These are phyloP conservation scores for Tetrapedia diversipes DNA, from an alignment of 2,888 invertebrate species.

Conservation along the genomic window DNA sequence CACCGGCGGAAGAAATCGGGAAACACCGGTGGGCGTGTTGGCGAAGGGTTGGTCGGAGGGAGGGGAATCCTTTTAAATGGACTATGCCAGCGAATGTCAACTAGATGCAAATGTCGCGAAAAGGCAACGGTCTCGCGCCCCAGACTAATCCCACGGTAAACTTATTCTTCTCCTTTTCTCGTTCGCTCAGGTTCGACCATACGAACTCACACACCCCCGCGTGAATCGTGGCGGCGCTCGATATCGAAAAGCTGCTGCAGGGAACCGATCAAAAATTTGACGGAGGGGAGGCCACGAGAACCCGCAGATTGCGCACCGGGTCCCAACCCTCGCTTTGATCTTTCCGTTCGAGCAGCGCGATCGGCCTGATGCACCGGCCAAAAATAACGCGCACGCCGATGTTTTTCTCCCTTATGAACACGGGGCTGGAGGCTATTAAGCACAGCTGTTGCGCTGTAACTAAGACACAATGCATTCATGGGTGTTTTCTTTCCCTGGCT, in stretches of 20 bases:
- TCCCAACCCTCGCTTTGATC: conserved; percentile 28
- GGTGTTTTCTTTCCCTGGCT: neutral
- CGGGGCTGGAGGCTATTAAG: conserved; percentile 48
- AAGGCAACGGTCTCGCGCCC: neutral
- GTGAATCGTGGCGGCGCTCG: too few relatives aligned
- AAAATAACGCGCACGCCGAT: conserved; percentile 51
- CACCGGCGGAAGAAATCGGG: neutral
- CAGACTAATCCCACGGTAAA: neutral
- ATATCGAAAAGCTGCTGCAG: too few relatives aligned
- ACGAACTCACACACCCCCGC: conserved; percentile 1
- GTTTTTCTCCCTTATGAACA: conserved; percentile 49
- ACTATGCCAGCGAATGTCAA: conserved; percentile 29
- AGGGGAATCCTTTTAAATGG: conserved; percentile 12
- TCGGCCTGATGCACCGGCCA: conserved; percentile 33
- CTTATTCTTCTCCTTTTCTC: neutral
- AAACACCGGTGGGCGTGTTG: too few relatives aligned
- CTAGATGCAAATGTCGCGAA: conserved; percentile 33
- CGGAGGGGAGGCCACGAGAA: neutral
- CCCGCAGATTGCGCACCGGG: neutral
- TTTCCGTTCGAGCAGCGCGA: conserved; percentile 21
- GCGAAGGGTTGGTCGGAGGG: too few relatives aligned
- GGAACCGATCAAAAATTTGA: too few relatives aligned
- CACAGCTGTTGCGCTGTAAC: conserved; percentile 59
- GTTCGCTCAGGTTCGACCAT: neutral
- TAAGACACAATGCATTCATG: conserved; percentile 32